phyloP scores from a whole-genome alignment of 1,140 invertebrate species.

The Macrosteles quadrilineatus region DNA sequence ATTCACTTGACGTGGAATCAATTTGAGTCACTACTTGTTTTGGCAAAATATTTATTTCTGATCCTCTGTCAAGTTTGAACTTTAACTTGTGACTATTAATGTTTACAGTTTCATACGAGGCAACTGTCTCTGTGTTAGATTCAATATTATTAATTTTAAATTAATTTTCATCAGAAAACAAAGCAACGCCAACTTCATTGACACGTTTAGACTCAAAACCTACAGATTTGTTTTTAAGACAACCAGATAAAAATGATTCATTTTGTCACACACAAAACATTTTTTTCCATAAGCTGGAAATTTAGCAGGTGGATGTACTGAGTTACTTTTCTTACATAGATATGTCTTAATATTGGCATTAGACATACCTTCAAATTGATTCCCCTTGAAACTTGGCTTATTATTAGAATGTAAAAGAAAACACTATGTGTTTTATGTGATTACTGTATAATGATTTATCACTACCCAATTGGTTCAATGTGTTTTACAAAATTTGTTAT shows the following conservation, averaged over 20 bases:
- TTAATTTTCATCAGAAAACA: background rate
- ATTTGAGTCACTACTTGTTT: background rate
- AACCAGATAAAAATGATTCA: background rate
- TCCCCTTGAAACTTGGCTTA: no score
- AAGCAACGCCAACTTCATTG: background rate
- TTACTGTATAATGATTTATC: no score
- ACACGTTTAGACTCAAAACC: background rate
- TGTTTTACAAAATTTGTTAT: no score
- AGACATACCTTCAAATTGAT: no score
- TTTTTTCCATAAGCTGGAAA: background rate
- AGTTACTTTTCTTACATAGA: background rate
- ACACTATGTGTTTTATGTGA: no score
- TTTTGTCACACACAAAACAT: background rate
- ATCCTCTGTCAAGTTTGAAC: background rate
- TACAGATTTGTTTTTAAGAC: background rate
- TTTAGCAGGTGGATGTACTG: background rate
- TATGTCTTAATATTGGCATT: no score
- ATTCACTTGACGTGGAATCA: background rate
- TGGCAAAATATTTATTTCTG: background rate
- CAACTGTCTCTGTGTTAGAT: background rate
- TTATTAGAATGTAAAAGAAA: no score
- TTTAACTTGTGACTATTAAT: background rate
- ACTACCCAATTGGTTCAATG: no score
- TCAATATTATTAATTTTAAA: background rate
- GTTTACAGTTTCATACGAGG: background rate